Percentiles rank a stretch among this genome's conserved stretches.
Conservation (phyloP, 1,140 invertebrate genomes). For the Aphidius ervi region DNA sequence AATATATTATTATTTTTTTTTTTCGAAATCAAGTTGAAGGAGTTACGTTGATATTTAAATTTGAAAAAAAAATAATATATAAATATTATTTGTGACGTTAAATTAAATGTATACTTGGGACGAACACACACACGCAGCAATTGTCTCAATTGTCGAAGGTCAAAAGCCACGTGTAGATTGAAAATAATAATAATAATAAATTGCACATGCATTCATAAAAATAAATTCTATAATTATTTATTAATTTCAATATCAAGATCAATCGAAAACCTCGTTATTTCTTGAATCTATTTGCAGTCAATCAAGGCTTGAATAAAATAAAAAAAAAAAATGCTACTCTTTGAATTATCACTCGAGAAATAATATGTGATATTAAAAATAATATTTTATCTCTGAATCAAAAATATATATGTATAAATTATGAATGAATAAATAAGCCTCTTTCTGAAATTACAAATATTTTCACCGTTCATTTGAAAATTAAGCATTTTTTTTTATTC, state of each 20-base stretch:
- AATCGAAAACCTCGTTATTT: not conserved
- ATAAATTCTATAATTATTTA: not conserved
- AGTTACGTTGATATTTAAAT: conserved; percentile 6
- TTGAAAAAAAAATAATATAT: conserved; percentile 8
- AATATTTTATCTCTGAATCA: not conserved
- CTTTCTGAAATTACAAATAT: conserved; percentile 36
- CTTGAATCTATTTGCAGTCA: not conserved
- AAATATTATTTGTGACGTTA: conserved; percentile 12
- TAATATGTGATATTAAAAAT: not conserved
- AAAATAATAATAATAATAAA: not conserved
- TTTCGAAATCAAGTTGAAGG: not conserved
- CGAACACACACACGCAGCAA: conserved; percentile 13
- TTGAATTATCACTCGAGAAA: not conserved
- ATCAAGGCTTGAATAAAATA: not conserved
- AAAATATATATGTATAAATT: too few species aligned
- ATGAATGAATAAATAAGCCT: conserved; percentile 16
- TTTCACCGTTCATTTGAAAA: conserved; percentile 49
- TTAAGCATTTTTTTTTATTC: conserved; percentile 16
- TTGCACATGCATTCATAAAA: conserved; percentile 1
- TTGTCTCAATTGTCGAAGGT: conserved; percentile 27
- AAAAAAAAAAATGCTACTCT: not conserved
- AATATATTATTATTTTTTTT: conserved; percentile 1
- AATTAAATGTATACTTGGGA: conserved; percentile 12
- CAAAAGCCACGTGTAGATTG: conserved; percentile 21
- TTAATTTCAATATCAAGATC: conserved; percentile 11